Percentiles rank a stretch among this genome's conserved stretches.
Conservation (phyloP, 2,797 vertebrate species). For the Lutjanus campechanus region DNA sequence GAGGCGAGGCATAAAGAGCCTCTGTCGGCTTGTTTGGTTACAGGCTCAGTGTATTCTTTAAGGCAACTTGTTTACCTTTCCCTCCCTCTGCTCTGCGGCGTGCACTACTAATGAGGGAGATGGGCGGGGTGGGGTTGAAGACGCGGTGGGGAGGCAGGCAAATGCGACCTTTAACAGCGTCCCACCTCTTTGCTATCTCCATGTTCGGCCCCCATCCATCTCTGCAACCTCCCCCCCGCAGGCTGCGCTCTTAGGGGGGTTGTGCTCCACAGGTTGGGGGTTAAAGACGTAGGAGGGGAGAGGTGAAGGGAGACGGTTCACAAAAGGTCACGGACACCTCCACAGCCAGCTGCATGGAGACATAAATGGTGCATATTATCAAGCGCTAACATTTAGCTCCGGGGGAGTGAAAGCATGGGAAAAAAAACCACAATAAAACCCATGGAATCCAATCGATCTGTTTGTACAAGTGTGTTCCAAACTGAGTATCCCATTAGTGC, state of each 20-base stretch:
- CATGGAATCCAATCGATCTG: not conserved
- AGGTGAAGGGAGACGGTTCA: conserved; percentile 25
- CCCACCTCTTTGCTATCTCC: conserved; percentile 34
- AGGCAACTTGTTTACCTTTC: conserved; percentile 61
- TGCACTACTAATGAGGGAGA: conserved; percentile 68
- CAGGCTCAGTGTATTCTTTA: conserved; percentile 48
- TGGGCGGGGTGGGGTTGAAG: conserved; percentile 20
- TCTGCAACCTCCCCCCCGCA: conserved; percentile 18
- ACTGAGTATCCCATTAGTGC: conserved; percentile 44
- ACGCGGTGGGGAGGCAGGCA: conserved; percentile 44
- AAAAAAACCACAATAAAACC: not conserved
- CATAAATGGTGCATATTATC: conserved; percentile 21
- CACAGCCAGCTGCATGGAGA: conserved; percentile 12
- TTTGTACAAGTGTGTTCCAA: conserved; percentile 8
- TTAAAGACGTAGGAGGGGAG: conserved; percentile 58
- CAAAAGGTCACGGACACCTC: conserved; percentile 60
- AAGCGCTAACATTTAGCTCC: conserved; percentile 3
- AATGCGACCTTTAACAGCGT: conserved; percentile 72
- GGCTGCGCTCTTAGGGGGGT: conserved; percentile 26
- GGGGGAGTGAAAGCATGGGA: conserved; percentile 3
- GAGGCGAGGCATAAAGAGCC: conserved; percentile 31
- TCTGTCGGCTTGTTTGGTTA: conserved; percentile 28
- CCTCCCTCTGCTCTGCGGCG: conserved; percentile 31
- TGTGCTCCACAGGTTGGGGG: conserved; percentile 49
- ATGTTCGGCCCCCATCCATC: conserved; percentile 5